Evolutionary conservation across 2,888 invertebrate species (phyloP).

Genomic region (Meteorus cinctellus): DNA sequence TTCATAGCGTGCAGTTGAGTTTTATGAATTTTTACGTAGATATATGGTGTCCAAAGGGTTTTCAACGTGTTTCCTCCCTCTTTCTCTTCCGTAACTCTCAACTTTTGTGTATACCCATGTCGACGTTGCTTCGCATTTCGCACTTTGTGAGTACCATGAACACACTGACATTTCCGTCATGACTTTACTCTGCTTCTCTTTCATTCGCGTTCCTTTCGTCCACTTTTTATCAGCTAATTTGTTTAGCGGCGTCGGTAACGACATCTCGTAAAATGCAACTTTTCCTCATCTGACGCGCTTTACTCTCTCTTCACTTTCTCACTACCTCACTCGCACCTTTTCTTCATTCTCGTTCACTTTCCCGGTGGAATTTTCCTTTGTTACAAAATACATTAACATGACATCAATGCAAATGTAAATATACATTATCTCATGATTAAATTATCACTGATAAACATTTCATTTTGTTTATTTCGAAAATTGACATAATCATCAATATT

Average conservation of each 20-base stretch:
- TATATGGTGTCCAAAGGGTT: conserved; percentile 49
- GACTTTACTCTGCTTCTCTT: conserved; percentile 23
- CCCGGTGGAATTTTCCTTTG: conserved; percentile 32
- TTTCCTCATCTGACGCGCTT: conserved; percentile 16
- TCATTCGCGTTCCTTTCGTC: conserved; percentile 31
- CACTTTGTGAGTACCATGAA: conserved; percentile 35
- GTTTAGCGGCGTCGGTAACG: conserved; percentile 65
- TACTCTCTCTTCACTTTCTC: conserved; percentile 20
- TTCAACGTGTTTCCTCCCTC: conserved; percentile 25
- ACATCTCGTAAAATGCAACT: conserved; percentile 62
- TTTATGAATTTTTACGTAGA: conserved; percentile 46
- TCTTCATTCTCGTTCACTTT: conserved; percentile 26
- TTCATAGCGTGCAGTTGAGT: conserved; percentile 38
- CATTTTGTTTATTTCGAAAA: background rate
- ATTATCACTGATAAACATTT: background rate
- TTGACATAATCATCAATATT: background rate
- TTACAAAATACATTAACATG: conserved; percentile 45
- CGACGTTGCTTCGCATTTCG: conserved; percentile 41
- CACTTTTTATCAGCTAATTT: conserved; percentile 64
- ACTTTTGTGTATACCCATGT: conserved; percentile 35
- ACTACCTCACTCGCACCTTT: background rate
- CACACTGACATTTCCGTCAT: conserved; percentile 37
- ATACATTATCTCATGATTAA: background rate
- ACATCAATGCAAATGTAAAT: conserved; percentile 38
- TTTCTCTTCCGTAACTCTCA: background rate